phyloP scores from a whole-genome alignment of 2,888 invertebrate species.

The Polietes domitor region DNA sequence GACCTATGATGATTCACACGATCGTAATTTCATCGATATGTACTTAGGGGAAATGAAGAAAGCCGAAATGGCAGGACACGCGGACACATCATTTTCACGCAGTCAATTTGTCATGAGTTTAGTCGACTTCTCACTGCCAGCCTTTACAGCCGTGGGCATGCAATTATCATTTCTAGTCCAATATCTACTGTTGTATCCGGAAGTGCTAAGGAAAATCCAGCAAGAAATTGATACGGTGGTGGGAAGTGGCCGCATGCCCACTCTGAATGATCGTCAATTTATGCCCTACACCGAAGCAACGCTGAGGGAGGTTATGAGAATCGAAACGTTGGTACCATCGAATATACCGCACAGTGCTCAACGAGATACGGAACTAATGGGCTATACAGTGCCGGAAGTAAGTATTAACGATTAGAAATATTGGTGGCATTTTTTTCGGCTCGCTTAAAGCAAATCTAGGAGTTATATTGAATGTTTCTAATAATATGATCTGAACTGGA shows the following conservation, averaged over 20 bases:
- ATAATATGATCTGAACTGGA: too few species aligned
- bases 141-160: conserved; percentile 82
- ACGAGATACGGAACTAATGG: conserved; percentile 82
- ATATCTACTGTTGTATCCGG: conserved; percentile 83
- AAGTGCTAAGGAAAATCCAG: conserved; percentile 83
- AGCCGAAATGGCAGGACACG: conserved; percentile 75
- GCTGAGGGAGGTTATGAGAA: conserved; percentile 84
- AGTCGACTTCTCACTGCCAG: conserved; percentile 84
- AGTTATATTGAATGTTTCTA: too few species aligned
- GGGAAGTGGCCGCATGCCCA: conserved; percentile 83
- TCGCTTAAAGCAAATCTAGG: too few species aligned
- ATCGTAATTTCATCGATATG: conserved; percentile 84
- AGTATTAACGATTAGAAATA: too few species aligned
- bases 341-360: conserved; percentile 83
- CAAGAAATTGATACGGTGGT: conserved; percentile 85
- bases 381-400: conserved; percentile 84
- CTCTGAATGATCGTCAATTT: conserved; percentile 83
- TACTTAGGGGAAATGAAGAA: conserved; percentile 84
- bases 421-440: too few species aligned
- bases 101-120: conserved; percentile 84
- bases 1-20: conserved; percentile 80
- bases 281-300: conserved; percentile 85
- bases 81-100: conserved; percentile 70
- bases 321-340: conserved; percentile 84
- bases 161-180: conserved; percentile 82